Base-by-base conservation (phyloP, 2,888 invertebrate species). In the Andrena chrysosceles region DNA sequence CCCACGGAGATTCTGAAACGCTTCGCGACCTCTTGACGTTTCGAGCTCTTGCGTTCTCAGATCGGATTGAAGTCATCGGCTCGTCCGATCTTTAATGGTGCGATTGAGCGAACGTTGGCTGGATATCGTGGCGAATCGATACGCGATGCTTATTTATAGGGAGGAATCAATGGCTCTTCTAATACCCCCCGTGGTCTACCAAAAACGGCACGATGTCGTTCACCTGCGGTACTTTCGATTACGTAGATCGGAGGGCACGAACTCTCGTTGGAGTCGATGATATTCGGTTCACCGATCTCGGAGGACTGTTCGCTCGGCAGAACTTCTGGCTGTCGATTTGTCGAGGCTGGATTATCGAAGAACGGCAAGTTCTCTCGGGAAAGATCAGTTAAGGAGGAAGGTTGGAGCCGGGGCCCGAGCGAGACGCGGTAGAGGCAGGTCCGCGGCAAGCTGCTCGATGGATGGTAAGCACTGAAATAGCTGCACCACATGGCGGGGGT, bases 401-500 rank as follows among this genome's bases (percentile, higher is more conserved):
- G 20, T 62, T 42, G 8, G 52, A 42, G 29, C 35, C 59, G 26
- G 54, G 54, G 16, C 31, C 48, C 69, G 70, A 59, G 42, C 33
- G 52, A 16, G 29, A 63, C 42, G 23, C 49, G 49, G 26, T 52
- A 35, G 52, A 10, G 54, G 79, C 67, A 23, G 72, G 31, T 71
- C 56, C 60, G 68, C 54, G 69, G 67, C 23, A 54, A 49, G 54
- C 62, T 56, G 71, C 54, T 70, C 73, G 81, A 67, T 66, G 72
- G 85, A 83, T 75, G 78, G 84, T 84, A 71, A 86, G 85, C 86
- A 92, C 93, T 91, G 92, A 93, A 93, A 93, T 93, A 93, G 92
- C 92, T 82, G 78, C 88, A 89, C 91, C 93, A 93, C 92, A 93
- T 93, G 93, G 92, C 92, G 91, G 92, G 91, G 91, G 91, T 91